These are phyloP conservation scores for Nibea coibor DNA, from an alignment of 2,113 vertebrate genomes.

Conservation along the genomic window DNA sequence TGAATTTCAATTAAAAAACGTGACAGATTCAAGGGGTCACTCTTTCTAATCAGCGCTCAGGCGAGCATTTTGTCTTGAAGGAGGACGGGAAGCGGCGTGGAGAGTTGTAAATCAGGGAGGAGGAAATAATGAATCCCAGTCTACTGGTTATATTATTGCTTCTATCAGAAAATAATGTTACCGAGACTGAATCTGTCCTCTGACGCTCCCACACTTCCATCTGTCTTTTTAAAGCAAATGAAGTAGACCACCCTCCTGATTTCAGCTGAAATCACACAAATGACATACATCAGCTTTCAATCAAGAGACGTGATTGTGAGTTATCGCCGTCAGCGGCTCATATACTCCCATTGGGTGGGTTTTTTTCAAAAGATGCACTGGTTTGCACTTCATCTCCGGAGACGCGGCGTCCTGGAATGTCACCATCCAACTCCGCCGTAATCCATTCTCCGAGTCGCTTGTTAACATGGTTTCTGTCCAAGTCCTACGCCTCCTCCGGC, in stretches of 20 bases:
- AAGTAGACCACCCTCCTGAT: conserved; percentile 22
- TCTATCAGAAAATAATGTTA: conserved; percentile 21
- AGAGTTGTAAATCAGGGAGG: conserved; percentile 54
- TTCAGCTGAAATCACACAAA: conserved; percentile 1
- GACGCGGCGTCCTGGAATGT: conserved; percentile 24
- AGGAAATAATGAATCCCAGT: conserved; percentile 38
- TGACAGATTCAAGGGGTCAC: conserved; percentile 71
- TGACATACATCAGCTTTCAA: not conserved
- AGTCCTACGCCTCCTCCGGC: conserved; percentile 50
- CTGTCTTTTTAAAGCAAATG: conserved; percentile 27
- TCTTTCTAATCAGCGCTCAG: conserved; percentile 64
- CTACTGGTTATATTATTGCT: conserved; percentile 8
- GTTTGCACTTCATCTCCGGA: conserved; percentile 18
- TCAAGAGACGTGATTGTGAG: conserved; percentile 2
- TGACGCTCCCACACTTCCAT: not conserved
- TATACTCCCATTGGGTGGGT: not conserved
- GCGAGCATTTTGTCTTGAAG: conserved; percentile 30
- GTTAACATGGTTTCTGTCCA: conserved; percentile 59
- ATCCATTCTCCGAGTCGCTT: conserved; percentile 54
- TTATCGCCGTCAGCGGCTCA: not conserved
- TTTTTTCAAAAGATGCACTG: not conserved
- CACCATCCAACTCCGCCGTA: conserved; percentile 45
- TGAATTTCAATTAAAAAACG: conserved; percentile 76
- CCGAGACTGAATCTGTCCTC: conserved; percentile 29
- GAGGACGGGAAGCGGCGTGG: conserved; percentile 27